These are phyloP conservation scores for Calameuta pallipes DNA, from an alignment of 2,888 invertebrate species.

Conservation along the genomic window DNA sequence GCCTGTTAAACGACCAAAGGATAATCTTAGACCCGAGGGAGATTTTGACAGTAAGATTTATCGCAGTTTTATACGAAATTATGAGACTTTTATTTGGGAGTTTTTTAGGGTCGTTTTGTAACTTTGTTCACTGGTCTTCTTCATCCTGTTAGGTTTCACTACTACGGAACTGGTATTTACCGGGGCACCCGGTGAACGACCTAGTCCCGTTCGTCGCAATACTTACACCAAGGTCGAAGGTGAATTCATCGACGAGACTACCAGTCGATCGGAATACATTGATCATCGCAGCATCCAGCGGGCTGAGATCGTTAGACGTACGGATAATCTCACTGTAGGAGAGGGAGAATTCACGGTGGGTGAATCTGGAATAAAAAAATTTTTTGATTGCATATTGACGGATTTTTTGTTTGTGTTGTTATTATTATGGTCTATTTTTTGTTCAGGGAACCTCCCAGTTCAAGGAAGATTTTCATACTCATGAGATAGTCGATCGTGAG, in stretches of 20 bases:
- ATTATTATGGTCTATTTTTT: too few relatives aligned
- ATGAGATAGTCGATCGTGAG: slow-evolving; percentile 48
- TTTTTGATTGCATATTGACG: too few relatives aligned
- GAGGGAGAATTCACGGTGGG: slow-evolving; percentile 71
- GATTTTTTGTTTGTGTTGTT: too few relatives aligned
- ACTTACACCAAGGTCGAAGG: slow-evolving; percentile 84
- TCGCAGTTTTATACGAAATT: too few relatives aligned
- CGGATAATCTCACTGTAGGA: slow-evolving; percentile 74
- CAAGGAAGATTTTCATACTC: slow-evolving; percentile 60
- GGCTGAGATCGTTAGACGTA: slow-evolving; percentile 71
- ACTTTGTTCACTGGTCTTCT: too few relatives aligned
- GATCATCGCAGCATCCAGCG: slow-evolving; percentile 73
- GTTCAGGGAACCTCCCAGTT: slow-evolving; percentile 58
- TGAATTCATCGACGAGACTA: slow-evolving; percentile 78
- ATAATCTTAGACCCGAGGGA: slow-evolving; percentile 67
- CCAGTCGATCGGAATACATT: slow-evolving; percentile 75
- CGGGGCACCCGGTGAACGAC: slow-evolving; percentile 74
- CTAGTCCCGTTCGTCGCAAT: slow-evolving; percentile 76
- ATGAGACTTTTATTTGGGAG: too few relatives aligned
- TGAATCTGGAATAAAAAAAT: neutral
- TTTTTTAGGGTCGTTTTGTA: too few relatives aligned
- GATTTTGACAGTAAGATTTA: slow-evolving; percentile 57
- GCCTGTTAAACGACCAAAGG: slow-evolving; percentile 59
- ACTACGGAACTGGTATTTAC: slow-evolving; percentile 78
- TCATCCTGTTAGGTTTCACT: slow-evolving; percentile 71